These are phyloP conservation scores for Drosophila imparisetae DNA, from an alignment of 2,888 invertebrate genomes.

Conservation along the genomic window DNA sequence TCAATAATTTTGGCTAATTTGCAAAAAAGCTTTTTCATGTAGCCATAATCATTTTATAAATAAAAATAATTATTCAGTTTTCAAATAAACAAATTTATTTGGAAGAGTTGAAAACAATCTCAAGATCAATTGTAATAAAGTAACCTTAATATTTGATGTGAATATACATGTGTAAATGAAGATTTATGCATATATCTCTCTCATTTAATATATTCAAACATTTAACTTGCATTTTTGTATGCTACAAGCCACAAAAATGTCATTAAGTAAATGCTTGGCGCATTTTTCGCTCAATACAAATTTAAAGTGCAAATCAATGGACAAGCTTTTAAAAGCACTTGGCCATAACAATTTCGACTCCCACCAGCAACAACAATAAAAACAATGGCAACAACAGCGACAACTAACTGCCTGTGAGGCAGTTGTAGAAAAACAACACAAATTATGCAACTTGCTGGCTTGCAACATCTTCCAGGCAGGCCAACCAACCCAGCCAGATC, in stretches of 20 bases:
- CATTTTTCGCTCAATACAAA: slow-evolving; percentile 36
- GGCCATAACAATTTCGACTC: slow-evolving; percentile 55
- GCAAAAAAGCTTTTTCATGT: slow-evolving; percentile 20
- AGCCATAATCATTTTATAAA: neutral
- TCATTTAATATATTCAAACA: neutral
- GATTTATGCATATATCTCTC: neutral
- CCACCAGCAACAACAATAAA: slow-evolving; percentile 46
- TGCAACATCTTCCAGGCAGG: slow-evolving; percentile 71
- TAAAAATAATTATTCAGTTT: neutral
- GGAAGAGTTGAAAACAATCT: neutral
- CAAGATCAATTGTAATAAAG: neutral
- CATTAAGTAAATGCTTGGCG: slow-evolving; percentile 54
- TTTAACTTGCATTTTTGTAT: neutral
- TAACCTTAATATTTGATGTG: neutral
- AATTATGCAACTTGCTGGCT: slow-evolving; percentile 71
- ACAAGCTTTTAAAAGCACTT: slow-evolving; percentile 41
- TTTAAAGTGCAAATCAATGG: slow-evolving; percentile 65
- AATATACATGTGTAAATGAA: neutral
- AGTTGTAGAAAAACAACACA: slow-evolving; percentile 60
- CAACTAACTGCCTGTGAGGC: slow-evolving; percentile 23
- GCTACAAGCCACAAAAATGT: slow-evolving; percentile 38
- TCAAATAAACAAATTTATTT: neutral
- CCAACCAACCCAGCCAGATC: slow-evolving; percentile 52
- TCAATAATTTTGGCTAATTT: slow-evolving; percentile 30
- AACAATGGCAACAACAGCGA: slow-evolving; percentile 4